These are phyloP conservation scores for Synanthedon tipuliformis DNA, from an alignment of 2,888 invertebrate species.

Conservation along the genomic window DNA sequence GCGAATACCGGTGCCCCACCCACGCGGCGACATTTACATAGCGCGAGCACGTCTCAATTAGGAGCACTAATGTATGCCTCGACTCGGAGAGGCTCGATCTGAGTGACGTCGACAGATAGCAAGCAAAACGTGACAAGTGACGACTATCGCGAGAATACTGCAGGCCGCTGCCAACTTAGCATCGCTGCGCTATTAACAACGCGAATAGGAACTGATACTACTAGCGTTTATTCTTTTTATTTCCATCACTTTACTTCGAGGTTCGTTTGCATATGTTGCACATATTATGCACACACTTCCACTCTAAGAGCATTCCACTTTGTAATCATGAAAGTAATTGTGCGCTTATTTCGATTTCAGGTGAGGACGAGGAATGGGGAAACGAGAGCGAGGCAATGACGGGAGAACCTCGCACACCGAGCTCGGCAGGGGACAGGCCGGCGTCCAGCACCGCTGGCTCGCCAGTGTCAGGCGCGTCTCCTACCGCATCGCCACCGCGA, in stretches of 20 bases:
- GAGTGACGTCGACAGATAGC: constrained; percentile 63
- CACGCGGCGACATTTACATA: constrained; percentile 68
- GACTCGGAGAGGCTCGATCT: constrained; percentile 55
- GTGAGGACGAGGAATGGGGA: constrained; percentile 77
- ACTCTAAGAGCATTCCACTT: constrained; percentile 7
- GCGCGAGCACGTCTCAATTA: constrained; percentile 68
- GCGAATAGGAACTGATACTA: constrained; percentile 59
- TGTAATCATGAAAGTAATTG: neutral
- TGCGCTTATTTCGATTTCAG: constrained; percentile 53
- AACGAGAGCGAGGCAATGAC: constrained; percentile 71
- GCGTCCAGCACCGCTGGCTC: constrained; percentile 49
- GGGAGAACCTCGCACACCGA: constrained; percentile 64
- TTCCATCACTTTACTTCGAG: constrained; percentile 15
- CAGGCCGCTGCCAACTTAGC: constrained; percentile 31
- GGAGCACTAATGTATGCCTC: constrained; percentile 71
- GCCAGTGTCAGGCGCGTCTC: constrained; percentile 39
- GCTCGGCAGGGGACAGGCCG: constrained; percentile 53
- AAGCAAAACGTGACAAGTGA: constrained; percentile 65
- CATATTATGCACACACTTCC: constrained; percentile 1
- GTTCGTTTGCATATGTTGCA: constrained; percentile 19
- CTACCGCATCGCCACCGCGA: constrained; percentile 70
- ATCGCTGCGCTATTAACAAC: constrained; percentile 57
- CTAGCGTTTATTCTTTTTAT: constrained; percentile 29
- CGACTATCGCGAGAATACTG: constrained; percentile 52
- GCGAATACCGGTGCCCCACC: constrained; percentile 46